Percentiles rank a stretch among this genome's conserved stretches.
Evolutionary conservation across 2,888 invertebrate species (phyloP).

Genomic region (Tenthredo notha): DNA sequence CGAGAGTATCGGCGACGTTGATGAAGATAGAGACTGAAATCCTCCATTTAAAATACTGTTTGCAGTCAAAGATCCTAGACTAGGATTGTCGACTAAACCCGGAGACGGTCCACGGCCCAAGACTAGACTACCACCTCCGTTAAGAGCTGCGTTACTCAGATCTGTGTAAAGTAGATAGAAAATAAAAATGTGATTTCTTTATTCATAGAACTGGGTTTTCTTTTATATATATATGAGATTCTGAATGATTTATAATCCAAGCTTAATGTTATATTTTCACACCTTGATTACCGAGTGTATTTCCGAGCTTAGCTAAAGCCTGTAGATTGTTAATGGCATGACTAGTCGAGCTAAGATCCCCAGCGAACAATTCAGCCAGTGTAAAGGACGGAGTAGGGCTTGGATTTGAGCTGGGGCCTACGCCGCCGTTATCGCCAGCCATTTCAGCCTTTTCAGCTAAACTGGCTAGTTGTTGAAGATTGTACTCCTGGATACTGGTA

Average conservation of each 20-base stretch:
- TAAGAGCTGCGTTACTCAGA: conserved; percentile 78
- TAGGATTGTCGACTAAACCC: conserved; percentile 80
- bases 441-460: conserved; percentile 85
- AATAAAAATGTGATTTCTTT: background rate
- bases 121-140: conserved; percentile 79
- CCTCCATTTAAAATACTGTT: conserved; percentile 80
- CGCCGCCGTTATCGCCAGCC: conserved; percentile 69
- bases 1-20: conserved; percentile 83
- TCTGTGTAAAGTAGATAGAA: conserved; percentile 69
- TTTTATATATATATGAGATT: background rate
- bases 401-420: conserved; percentile 78
- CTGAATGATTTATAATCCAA: background rate
- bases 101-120: conserved; percentile 83
- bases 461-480: conserved; percentile 90
- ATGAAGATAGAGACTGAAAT: conserved; percentile 80
- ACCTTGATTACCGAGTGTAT: conserved; percentile 80
- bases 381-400: conserved; percentile 85
- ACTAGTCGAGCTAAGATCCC: conserved; percentile 84
- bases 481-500: conserved; percentile 91
- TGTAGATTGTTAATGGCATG: conserved; percentile 94
- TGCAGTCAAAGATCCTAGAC: conserved; percentile 70
- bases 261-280: conserved; percentile 54
- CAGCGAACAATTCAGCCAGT: conserved; percentile 88
- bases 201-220: background rate
- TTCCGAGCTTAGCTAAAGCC: conserved; percentile 92